Evolutionary conservation across 2,797 vertebrate genomes (phyloP).

Genomic region (Cuculus canorus): DNA sequence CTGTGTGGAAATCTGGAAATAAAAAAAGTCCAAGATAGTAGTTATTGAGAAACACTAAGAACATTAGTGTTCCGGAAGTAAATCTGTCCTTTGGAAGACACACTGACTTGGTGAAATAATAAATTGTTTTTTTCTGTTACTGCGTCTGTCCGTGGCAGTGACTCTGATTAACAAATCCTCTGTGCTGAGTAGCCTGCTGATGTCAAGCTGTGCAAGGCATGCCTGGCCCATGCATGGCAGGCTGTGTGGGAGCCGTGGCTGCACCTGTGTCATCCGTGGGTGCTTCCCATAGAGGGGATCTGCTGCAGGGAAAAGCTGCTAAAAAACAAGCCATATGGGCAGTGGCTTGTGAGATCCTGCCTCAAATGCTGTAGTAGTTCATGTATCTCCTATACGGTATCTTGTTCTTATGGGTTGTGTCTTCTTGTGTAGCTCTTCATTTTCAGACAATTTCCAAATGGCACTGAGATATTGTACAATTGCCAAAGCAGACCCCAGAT

Average conservation of each 20-base stretch:
- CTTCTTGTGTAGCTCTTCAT: not conserved
- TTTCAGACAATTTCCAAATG: not conserved
- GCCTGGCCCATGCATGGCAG: not conserved
- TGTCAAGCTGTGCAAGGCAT: not conserved
- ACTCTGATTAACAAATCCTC: not conserved
- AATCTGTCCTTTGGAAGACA: not conserved
- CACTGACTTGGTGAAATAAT: not conserved
- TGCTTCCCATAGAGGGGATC: not conserved
- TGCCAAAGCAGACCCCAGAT: not conserved
- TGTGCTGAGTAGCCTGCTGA: not conserved
- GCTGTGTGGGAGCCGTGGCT: not conserved
- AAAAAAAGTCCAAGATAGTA: not conserved
- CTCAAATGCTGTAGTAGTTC: accelerated
- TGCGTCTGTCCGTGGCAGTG: not conserved
- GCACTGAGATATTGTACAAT: not conserved
- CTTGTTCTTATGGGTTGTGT: not conserved
- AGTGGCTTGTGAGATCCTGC: not conserved
- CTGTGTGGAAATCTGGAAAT: not conserved
- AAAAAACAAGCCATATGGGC: not conserved
- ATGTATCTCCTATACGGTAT: not conserved
- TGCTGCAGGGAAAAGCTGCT: not conserved
- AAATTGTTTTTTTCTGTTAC: not conserved
- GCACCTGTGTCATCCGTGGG: not conserved
- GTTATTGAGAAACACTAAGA: not conserved
- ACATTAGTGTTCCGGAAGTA: not conserved